Percentiles rank a stretch among this genome's conserved stretches.
These are phyloP conservation scores for Hypsibius dujardini DNA, from an alignment of 1,140 invertebrate genomes.

Conservation along the genomic window DNA sequence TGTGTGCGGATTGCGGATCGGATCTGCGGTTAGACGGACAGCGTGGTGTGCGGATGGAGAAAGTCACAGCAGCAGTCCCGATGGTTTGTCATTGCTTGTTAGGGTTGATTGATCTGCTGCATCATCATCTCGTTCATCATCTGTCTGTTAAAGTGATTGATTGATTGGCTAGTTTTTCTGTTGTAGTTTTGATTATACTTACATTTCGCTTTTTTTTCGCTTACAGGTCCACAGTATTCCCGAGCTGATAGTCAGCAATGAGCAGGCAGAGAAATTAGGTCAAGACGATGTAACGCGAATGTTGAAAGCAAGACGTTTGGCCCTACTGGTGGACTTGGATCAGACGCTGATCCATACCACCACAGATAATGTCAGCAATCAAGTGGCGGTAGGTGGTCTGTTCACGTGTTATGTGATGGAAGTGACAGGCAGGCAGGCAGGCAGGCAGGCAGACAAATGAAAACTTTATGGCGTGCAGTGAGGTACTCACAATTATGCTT, in stretches of 20 bases:
- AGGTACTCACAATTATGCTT: no score
- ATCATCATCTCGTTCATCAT: not conserved
- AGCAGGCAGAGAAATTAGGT: slow-evolving; percentile 71
- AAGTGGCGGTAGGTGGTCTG: not conserved
- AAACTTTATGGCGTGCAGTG: no score
- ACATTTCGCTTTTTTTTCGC: slow-evolving; percentile 27
- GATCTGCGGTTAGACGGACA: slow-evolving; percentile 46
- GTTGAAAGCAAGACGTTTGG: slow-evolving; percentile 64
- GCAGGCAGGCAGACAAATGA: no score
- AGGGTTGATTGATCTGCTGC: not conserved
- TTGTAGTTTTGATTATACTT: not conserved
- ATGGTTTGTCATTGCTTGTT: not conserved
- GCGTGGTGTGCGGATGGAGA: not conserved
- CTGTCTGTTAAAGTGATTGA: not conserved
- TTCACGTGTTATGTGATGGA: not conserved
- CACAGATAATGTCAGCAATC: slow-evolving; percentile 58
- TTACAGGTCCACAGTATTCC: slow-evolving; percentile 82
- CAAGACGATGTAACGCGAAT: slow-evolving; percentile 69
- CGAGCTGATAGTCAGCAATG: slow-evolving; percentile 69
- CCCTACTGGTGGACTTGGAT: slow-evolving; percentile 89
- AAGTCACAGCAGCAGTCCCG: not conserved
- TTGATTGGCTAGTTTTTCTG: not conserved
- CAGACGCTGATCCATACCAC: slow-evolving; percentile 97
- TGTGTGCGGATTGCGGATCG: slow-evolving; percentile 91
- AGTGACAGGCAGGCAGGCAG: no score